A percentile compares a stretch with the other conserved stretches of the same genome.
Conservation (phyloP, 2,888 invertebrate species). For the Cenopis cana region DNA sequence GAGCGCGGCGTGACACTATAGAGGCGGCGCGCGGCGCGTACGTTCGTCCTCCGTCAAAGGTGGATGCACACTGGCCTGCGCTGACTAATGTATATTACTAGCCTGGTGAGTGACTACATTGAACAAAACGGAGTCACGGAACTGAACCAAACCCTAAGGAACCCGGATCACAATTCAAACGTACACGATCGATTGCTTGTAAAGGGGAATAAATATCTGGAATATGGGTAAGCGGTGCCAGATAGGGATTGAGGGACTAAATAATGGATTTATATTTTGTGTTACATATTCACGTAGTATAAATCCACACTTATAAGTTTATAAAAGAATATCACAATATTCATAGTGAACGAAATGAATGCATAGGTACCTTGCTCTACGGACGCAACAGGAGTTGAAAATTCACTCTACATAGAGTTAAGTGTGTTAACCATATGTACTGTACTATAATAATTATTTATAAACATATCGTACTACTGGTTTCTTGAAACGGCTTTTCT, state of each 20-base stretch:
- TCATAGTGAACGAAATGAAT: not conserved
- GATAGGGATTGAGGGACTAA: not conserved
- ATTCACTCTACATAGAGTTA: not conserved
- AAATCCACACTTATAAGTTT: not conserved
- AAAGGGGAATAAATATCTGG: conserved; percentile 31
- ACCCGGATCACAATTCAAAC: conserved; percentile 74
- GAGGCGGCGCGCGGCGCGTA: conserved; percentile 61
- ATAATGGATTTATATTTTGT: not conserved
- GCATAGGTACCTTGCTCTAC: no score
- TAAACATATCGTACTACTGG: no score
- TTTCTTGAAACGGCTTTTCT: not conserved
- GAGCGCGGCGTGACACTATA: conserved; percentile 58
- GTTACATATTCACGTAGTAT: not conserved
- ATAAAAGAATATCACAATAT: not conserved
- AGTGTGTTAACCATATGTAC: not conserved
- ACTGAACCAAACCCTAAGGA: conserved; percentile 60
- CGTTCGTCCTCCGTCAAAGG: conserved; percentile 67
- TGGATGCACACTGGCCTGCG: conserved; percentile 65
- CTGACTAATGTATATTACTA: conserved; percentile 53
- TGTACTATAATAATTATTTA: no score
- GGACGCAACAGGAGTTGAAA: not conserved
- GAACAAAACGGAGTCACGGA: conserved; percentile 75
- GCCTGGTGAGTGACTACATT: conserved; percentile 67
- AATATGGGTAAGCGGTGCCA: not conserved
- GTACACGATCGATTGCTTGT: conserved; percentile 68